Percentiles rank a stretch among this genome's conserved stretches.
These are phyloP conservation scores for Drosophila siamana DNA, from an alignment of 2,888 invertebrate species.

Conservation along the genomic window DNA sequence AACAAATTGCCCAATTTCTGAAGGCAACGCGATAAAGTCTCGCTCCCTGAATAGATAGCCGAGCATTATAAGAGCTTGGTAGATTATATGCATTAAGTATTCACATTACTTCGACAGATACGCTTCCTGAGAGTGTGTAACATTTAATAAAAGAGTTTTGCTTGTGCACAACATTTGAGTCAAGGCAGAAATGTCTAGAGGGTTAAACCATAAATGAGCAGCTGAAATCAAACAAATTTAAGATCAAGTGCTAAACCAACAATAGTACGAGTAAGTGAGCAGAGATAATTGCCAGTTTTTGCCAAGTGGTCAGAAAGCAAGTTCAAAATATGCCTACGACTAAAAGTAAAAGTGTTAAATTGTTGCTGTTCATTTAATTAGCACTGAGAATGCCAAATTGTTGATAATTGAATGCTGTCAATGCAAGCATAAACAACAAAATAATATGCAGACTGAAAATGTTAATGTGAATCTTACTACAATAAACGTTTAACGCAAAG, in stretches of 20 bases:
- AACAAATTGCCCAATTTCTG: slow-evolving; percentile 22
- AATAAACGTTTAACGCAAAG: not conserved
- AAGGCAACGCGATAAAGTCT: not conserved
- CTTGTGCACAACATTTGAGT: not conserved
- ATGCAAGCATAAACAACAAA: too few species aligned
- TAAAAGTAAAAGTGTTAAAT: slow-evolving; percentile 1
- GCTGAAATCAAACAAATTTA: not conserved
- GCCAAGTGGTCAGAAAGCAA: too few species aligned
- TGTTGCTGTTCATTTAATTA: not conserved
- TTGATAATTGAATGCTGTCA: not conserved
- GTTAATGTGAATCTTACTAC: too few species aligned
- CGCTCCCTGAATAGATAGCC: not conserved
- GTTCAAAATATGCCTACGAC: not conserved
- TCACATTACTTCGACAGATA: not conserved
- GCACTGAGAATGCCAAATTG: not conserved
- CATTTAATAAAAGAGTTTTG: not conserved
- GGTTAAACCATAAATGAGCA: not conserved
- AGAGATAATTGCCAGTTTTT: not conserved
- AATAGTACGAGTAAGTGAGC: not conserved
- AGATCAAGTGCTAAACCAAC: not conserved
- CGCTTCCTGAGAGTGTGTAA: not conserved
- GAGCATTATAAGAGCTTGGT: slow-evolving; percentile 1
- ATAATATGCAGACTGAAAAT: too few species aligned
- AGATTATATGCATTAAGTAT: not conserved
- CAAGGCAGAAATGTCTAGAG: not conserved